These are phyloP conservation scores for Artibeus jamaicensis DNA, from an alignment of 2,797 vertebrate genomes.

Conservation along the genomic window DNA sequence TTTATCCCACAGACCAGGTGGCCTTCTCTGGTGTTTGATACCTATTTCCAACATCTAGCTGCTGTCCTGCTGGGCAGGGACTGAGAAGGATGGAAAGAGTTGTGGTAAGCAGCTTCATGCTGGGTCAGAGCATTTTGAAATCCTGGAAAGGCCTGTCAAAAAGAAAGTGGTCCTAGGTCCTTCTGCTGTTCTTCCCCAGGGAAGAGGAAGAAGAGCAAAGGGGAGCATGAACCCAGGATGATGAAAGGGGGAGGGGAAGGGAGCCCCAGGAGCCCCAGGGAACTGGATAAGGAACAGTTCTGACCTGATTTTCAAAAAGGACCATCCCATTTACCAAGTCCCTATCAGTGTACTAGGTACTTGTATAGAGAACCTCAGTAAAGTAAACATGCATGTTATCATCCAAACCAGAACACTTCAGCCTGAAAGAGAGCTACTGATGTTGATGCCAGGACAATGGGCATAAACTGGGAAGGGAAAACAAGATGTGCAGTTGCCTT, in stretches of 20 bases:
- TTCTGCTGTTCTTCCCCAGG: neutral
- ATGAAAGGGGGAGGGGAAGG: neutral
- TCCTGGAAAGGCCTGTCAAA: conserved; percentile 30
- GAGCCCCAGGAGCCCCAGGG: neutral
- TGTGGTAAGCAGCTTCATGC: neutral
- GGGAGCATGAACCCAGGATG: neutral
- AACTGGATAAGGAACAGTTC: neutral
- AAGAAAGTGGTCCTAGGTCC: neutral
- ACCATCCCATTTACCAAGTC: neutral
- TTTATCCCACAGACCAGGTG: neutral
- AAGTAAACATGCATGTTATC: neutral
- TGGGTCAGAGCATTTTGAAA: conserved; percentile 44
- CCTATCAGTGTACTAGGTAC: neutral
- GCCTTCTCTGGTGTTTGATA: neutral
- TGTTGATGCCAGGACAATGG: neutral
- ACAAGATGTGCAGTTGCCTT: neutral
- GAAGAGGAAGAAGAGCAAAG: neutral
- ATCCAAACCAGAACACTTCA: neutral
- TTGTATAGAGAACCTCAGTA: neutral
- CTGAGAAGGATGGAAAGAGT: neutral
- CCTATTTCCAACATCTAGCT: neutral
- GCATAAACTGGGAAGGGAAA: neutral
- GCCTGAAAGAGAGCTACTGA: neutral
- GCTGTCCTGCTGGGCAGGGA: neutral
- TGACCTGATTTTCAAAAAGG: neutral